A percentile compares a stretch with the other conserved stretches of the same genome.
Evolutionary conservation across 2,797 vertebrate species (phyloP).

Genomic region (Onychomys torridus): DNA sequence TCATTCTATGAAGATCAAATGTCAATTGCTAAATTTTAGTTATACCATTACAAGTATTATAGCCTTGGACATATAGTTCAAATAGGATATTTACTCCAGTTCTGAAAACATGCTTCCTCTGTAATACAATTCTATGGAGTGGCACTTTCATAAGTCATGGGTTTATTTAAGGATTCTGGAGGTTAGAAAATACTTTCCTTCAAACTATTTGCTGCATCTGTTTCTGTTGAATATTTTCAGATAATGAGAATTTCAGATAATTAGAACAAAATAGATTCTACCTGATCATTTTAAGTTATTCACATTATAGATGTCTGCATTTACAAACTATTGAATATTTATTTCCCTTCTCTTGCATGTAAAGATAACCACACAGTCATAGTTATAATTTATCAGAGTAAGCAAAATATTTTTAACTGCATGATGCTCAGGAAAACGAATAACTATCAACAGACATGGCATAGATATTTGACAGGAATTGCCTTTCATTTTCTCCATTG

Average conservation of each 20-base stretch:
- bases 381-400: neutral
- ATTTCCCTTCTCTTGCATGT: neutral
- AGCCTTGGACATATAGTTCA: neutral
- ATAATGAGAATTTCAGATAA: constrained; percentile 32
- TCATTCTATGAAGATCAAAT: neutral
- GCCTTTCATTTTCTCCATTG: neutral
- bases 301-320: neutral
- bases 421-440: constrained; percentile 4
- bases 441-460: neutral
- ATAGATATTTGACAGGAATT: neutral
- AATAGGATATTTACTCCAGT: neutral
- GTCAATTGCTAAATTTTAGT: neutral
- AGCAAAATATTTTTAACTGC: neutral
- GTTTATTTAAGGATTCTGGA: neutral
- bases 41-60: neutral
- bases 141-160: neutral
- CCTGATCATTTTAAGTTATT: neutral
- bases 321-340: neutral
- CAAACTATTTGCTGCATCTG: constrained; percentile 8
- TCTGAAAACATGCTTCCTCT: neutral
- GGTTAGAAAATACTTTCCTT: constrained; percentile 21
- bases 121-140: neutral
- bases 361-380: neutral
- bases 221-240: neutral
- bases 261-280: neutral